Base-by-base conservation (phyloP, 2,113 vertebrate genomes). In the Acrocephalus kingi region DNA sequence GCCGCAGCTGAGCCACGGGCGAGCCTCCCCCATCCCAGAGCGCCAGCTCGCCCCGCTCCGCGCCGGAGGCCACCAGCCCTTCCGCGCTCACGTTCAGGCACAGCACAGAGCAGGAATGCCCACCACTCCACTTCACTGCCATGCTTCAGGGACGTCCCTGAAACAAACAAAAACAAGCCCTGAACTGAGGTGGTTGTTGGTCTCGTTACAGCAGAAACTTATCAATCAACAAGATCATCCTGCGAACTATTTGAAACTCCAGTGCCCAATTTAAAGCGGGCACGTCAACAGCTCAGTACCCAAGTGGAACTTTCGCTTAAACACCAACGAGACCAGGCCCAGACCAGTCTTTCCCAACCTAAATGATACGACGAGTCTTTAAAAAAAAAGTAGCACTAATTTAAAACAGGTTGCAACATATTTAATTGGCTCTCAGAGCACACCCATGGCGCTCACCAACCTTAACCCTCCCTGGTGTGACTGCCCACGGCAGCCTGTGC, bases 51-150 rank as follows among this genome's bases (percentile, higher is more conserved):
- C 99, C 99, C 25, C 95, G 94, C 95, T 99, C 99, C 0, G 98
- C 98, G 9, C 99, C 99, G 5, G 99, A 99, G 37, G 98, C 99
- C 24, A 99, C 96, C 55, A 99, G 91, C 39, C 98, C 98, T 6
- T 99, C 98, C 0, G 94, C 71, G 90, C 96, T 98, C 8, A 97
- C 97, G 4, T 92, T 89, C 33, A 99, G 97, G 88, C 99, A 99
- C 73, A 99, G 96, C 18, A 99, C 73, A 15, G 99, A 67, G 25
- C 95, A 95, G 17, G 98, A 98, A 79, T 99, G 99, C 10, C 98
- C 99, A 5, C 95, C 98, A 3, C 24, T 82, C 99, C 99, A 99
- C 91, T 93, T 97, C 31, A 88, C 96, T 28, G 99, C 98, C 99
- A 99, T 99, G 76, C 43, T 89, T 33, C 61, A n/a, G 17, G 25